Evolutionary conservation across 2,888 invertebrate genomes (phyloP).

Genomic region (Phengaris alcon): DNA sequence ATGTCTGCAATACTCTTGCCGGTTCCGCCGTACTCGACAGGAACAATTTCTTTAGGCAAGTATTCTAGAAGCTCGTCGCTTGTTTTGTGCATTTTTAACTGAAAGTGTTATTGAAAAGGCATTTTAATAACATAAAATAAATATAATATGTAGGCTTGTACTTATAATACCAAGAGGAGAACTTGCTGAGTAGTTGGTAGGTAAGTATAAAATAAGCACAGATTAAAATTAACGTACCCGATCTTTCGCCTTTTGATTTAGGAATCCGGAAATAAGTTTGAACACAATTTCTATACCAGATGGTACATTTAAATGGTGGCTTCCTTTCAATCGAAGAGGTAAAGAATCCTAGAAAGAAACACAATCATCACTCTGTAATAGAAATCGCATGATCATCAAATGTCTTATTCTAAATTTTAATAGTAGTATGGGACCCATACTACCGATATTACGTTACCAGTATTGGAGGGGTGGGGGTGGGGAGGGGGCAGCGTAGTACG

Average conservation of each 20-base stretch:
- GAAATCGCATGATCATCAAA: too few relatives aligned
- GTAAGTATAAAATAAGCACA: not conserved
- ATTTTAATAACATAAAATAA: not conserved
- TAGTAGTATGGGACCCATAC: too few relatives aligned
- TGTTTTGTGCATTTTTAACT: constrained; percentile 78
- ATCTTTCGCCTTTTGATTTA: constrained; percentile 79
- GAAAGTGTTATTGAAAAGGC: constrained; percentile 42
- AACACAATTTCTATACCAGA: constrained; percentile 78
- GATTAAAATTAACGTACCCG: constrained; percentile 61
- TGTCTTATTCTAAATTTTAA: too few relatives aligned
- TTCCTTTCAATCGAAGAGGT: constrained; percentile 80
- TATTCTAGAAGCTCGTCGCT: constrained; percentile 74
- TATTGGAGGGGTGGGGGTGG: too few relatives aligned
- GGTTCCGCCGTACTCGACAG: constrained; percentile 83
- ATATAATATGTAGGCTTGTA: too few relatives aligned
- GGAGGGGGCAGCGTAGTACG: too few relatives aligned
- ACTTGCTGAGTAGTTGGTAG: not conserved
- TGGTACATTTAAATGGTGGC: constrained; percentile 79
- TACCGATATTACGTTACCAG: too few relatives aligned
- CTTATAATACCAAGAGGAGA: not conserved
- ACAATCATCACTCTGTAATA: not conserved
- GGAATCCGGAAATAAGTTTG: constrained; percentile 74
- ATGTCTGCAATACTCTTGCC: constrained; percentile 75
- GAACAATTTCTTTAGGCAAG: constrained; percentile 80
- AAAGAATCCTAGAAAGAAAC: constrained; percentile 72